These are phyloP conservation scores for Agonum fuliginosum DNA, from an alignment of 2,888 invertebrate species.

Conservation along the genomic window DNA sequence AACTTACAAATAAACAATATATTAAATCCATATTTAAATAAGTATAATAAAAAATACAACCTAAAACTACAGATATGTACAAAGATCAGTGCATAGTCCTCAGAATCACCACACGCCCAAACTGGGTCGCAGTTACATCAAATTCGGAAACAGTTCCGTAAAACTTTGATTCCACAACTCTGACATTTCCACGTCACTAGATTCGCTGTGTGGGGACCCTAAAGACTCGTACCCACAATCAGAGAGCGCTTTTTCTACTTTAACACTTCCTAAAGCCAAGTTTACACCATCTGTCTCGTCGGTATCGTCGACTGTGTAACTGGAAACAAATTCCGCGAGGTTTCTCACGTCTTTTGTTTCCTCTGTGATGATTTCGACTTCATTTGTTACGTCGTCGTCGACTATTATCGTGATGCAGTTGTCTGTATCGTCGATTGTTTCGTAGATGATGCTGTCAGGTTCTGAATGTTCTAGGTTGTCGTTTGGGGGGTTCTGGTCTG, in stretches of 20 bases:
- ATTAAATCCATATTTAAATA: too few relatives aligned
- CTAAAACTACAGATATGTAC: background rate
- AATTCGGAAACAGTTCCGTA: slow-evolving; percentile 85
- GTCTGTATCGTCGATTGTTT: slow-evolving; percentile 82
- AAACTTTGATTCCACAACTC: slow-evolving; percentile 86
- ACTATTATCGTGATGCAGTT: slow-evolving; percentile 85
- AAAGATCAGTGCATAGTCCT: background rate
- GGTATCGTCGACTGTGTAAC: slow-evolving; percentile 64
- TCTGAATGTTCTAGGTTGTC: slow-evolving; percentile 59
- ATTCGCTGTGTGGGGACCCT: slow-evolving; percentile 74
- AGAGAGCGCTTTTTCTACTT: slow-evolving; percentile 67
- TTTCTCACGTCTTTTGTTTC: slow-evolving; percentile 66
- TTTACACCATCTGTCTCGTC: slow-evolving; percentile 52
- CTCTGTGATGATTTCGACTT: slow-evolving; percentile 71
- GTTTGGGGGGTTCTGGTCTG: slow-evolving; percentile 68
- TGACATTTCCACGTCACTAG: slow-evolving; percentile 69
- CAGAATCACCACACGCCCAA: background rate
- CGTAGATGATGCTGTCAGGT: slow-evolving; percentile 77
- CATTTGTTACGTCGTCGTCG: slow-evolving; percentile 73
- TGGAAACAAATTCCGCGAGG: slow-evolving; percentile 37
- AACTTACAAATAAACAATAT: too few relatives aligned
- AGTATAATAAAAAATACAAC: background rate
- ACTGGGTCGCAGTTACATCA: slow-evolving; percentile 74
- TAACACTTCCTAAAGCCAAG: slow-evolving; percentile 48
- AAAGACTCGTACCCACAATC: slow-evolving; percentile 82